Evolutionary conservation across 2,888 invertebrate species (phyloP).

Genomic region (Girardia tigrina): DNA sequence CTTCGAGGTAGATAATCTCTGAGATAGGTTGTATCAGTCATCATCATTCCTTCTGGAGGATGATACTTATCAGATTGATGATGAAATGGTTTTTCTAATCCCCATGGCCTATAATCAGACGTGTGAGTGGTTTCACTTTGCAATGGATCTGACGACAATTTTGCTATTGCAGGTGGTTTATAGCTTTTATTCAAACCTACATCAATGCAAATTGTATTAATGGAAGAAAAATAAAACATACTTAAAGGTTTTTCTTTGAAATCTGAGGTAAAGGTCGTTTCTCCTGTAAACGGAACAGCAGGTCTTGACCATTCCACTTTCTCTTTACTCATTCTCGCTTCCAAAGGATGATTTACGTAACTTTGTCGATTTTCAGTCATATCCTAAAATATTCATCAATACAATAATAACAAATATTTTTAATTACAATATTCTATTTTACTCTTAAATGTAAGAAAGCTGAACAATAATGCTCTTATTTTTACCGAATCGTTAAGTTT

Average conservation of each 20-base stretch:
- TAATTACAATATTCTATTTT: too few relatives aligned
- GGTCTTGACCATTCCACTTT: conserved; percentile 30
- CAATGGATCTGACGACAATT: conserved; percentile 45
- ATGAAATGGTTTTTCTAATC: conserved; percentile 24
- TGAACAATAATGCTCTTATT: too few relatives aligned
- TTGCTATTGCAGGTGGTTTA: conserved; percentile 45
- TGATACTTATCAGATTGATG: conserved; percentile 32
- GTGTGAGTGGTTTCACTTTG: conserved; percentile 47
- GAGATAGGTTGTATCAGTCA: conserved; percentile 32
- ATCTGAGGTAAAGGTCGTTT: conserved; percentile 38
- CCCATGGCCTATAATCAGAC: conserved; percentile 42
- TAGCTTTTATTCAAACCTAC: conserved; percentile 39
- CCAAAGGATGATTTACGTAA: conserved; percentile 45
- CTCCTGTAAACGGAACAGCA: conserved; percentile 34
- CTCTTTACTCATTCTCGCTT: conserved; percentile 33
- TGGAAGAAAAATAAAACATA: not conserved
- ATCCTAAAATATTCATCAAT: too few relatives aligned
- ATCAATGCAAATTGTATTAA: not conserved
- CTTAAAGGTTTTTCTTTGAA: conserved; percentile 36
- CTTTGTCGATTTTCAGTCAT: conserved; percentile 45
- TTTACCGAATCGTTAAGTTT: too few relatives aligned
- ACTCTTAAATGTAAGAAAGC: too few relatives aligned
- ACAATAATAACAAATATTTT: too few relatives aligned
- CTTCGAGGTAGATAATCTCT: conserved; percentile 30
- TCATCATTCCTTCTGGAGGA: conserved; percentile 30